phyloP scores from a whole-genome alignment of 2,797 vertebrate genomes.

The Labeo calbasu region DNA sequence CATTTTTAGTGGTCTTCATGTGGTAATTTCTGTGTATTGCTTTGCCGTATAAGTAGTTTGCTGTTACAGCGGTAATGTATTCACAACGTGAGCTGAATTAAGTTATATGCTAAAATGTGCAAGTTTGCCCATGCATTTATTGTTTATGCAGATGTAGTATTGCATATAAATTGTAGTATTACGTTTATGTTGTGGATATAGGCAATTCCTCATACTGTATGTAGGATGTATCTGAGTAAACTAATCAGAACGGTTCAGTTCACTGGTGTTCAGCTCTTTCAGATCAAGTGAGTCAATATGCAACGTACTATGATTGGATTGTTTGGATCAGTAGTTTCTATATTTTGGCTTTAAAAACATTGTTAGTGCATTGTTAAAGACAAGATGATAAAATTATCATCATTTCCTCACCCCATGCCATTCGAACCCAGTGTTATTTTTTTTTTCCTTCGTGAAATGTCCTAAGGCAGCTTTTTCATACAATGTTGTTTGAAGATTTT shows the following conservation, averaged over 20 bases:
- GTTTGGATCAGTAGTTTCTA: slow-evolving; percentile 30
- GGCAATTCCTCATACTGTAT: not conserved
- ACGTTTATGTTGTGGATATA: slow-evolving; percentile 14
- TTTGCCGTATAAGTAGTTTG: not conserved
- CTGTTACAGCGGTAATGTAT: not conserved
- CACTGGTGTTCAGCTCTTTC: not conserved
- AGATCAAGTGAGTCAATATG: slow-evolving; percentile 30
- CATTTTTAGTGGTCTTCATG: not conserved
- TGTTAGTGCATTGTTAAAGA: slow-evolving; percentile 2
- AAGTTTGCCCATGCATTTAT: slow-evolving; percentile 1
- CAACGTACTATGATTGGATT: slow-evolving; percentile 27
- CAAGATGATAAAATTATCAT: not conserved
- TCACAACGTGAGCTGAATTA: not conserved
- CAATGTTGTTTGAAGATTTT: not conserved
- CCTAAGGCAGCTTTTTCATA: slow-evolving; percentile 4
- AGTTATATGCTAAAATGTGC: slow-evolving; percentile 6
- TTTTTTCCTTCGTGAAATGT: slow-evolving; percentile 9
- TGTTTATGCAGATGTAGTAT: slow-evolving; percentile 9
- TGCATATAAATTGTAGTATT: not conserved
- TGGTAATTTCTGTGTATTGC: not conserved
- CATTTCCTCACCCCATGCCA: not conserved
- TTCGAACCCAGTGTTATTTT: slow-evolving; percentile 1
- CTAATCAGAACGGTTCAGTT: slow-evolving; percentile 11
- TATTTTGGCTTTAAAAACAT: not conserved
- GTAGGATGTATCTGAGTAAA: not conserved